Percentiles rank a stretch among this genome's conserved stretches.
phyloP scores from a whole-genome alignment of 2,113 vertebrate species.

The Trematomus loennbergii region DNA sequence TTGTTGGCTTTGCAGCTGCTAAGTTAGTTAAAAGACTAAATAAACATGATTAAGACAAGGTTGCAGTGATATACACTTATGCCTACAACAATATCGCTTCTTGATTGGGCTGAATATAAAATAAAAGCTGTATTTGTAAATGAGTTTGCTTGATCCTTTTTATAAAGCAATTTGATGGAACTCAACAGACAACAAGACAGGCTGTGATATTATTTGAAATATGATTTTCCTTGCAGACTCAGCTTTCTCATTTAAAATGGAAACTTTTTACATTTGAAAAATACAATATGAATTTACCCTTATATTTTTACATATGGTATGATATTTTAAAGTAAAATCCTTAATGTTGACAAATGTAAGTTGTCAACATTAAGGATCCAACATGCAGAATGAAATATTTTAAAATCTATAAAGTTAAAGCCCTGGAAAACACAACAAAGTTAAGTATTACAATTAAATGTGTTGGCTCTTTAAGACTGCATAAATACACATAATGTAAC shows the following conservation, averaged over 20 bases:
- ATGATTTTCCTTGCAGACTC: neutral
- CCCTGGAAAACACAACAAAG: neutral
- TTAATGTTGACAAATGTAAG: neutral
- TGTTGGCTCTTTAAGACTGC: neutral
- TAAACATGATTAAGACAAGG: conserved; percentile 26
- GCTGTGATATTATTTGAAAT: conserved; percentile 38
- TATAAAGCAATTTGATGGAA: conserved; percentile 50
- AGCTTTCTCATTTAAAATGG: conserved; percentile 13
- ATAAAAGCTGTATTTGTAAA: conserved; percentile 45
- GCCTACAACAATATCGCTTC: neutral
- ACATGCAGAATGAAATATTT: neutral
- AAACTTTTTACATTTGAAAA: neutral
- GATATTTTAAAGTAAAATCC: neutral
- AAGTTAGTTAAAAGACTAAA: conserved; percentile 12
- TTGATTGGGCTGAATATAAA: conserved; percentile 29
- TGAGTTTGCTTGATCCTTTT: conserved; percentile 46
- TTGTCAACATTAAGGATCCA: neutral
- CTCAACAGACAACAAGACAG: conserved; percentile 35
- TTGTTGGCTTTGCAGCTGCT: conserved; percentile 5
- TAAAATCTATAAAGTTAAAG: neutral
- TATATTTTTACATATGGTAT: neutral
- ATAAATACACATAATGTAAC: neutral
- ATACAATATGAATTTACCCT: neutral
- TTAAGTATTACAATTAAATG: neutral
- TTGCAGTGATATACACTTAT: conserved; percentile 6